Percentiles rank a stretch among this genome's conserved stretches.
phyloP scores from a whole-genome alignment of 2,888 invertebrate genomes.

The Cantharis nigra region DNA sequence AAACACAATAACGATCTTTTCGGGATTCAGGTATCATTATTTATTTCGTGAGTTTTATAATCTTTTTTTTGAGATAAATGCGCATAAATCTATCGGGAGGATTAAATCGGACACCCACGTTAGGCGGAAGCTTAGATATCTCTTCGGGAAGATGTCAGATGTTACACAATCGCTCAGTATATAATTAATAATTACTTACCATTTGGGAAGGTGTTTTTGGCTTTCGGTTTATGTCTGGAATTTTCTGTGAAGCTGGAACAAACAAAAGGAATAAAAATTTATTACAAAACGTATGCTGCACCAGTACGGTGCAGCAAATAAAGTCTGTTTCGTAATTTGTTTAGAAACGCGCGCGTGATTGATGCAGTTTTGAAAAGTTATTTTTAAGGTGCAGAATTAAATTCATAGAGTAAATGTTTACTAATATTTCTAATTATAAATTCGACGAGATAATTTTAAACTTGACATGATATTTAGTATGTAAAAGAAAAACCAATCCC shows the following conservation, averaged over 20 bases:
- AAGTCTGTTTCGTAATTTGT: background rate
- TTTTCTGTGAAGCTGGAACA: conserved; percentile 67
- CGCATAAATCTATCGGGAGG: conserved; percentile 34
- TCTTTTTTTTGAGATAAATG: conserved; percentile 31
- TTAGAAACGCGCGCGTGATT: background rate
- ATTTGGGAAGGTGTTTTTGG: conserved; percentile 90
- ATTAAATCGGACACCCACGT: conserved; percentile 37
- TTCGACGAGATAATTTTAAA: background rate
- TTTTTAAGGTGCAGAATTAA: background rate
- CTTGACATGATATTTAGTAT: background rate
- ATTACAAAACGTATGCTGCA: background rate
- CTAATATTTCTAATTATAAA: background rate
- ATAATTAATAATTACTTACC: conserved; percentile 66
- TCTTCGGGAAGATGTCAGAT: background rate
- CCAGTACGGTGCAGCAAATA: background rate
- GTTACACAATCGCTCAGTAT: background rate
- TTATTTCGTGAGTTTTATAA: conserved; percentile 28
- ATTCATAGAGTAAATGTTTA: background rate
- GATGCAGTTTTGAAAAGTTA: background rate
- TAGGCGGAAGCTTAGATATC: conserved; percentile 20
- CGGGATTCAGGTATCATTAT: conserved; percentile 20
- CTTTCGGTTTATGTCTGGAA: conserved; percentile 64
- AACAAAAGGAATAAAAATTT: conserved; percentile 4
- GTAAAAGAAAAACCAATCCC: background rate
- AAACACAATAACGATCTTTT: conserved; percentile 5